phyloP scores from a whole-genome alignment of 2,888 invertebrate genomes.

The Drosophila seclusa region DNA sequence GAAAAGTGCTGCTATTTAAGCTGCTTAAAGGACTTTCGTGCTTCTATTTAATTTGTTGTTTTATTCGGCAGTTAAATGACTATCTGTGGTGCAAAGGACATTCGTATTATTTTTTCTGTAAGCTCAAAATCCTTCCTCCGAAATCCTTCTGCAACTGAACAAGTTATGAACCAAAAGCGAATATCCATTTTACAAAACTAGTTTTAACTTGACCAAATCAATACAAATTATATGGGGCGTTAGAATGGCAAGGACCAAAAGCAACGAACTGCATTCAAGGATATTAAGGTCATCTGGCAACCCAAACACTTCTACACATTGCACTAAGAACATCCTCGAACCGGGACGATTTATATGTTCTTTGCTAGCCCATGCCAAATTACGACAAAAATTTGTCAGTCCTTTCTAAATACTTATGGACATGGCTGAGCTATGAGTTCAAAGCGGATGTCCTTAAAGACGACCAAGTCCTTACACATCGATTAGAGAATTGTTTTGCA shows the following conservation, averaged over 20 bases:
- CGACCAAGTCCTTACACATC: not conserved
- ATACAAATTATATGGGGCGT: rapidly evolving
- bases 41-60: not conserved
- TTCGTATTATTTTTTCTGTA: too few species aligned
- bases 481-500: not conserved
- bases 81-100: not conserved
- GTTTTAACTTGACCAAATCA: not conserved
- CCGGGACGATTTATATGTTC: not conserved
- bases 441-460: not conserved
- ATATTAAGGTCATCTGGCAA: not conserved
- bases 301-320: not conserved
- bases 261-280: not conserved
- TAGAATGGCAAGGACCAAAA: not conserved
- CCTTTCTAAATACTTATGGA: not conserved
- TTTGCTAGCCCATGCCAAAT: not conserved
- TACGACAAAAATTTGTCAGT: not conserved
- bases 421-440: not conserved
- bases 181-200: not conserved
- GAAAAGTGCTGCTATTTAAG: not conserved
- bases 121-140: too few species aligned
- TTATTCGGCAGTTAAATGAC: not conserved
- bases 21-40: not conserved
- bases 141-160: too few species aligned
- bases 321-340: not conserved
- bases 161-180: not conserved